Conservation (phyloP, 2,797 vertebrate species). For the Thunnus albacares region DNA sequence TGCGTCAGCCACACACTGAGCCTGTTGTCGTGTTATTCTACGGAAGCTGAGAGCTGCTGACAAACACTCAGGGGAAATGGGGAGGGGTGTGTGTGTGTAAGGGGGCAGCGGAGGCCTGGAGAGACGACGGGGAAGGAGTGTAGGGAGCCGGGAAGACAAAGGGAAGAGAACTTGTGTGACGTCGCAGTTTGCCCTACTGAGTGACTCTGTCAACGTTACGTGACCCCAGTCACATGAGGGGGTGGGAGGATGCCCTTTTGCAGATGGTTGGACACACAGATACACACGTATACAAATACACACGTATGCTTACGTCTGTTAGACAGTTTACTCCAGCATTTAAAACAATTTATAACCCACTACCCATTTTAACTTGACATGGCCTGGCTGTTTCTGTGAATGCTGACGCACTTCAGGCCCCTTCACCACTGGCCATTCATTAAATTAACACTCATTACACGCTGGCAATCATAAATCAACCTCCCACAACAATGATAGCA, state of each 20-base stretch:
- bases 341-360: conserved; percentile 78
- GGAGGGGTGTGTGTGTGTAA: conserved; percentile 35
- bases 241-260: conserved; percentile 68
- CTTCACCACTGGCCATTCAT: conserved; percentile 75
- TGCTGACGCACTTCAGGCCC: conserved; percentile 82
- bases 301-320: conserved; percentile 79
- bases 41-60: conserved; percentile 82
- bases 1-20: conserved; percentile 83
- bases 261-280: conserved; percentile 56
- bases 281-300: conserved; percentile 45
- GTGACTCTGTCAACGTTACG: conserved; percentile 72
- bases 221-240: conserved; percentile 69
- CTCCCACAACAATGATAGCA: conserved; percentile 73
- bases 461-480: conserved; percentile 79
- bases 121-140: conserved; percentile 64
- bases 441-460: conserved; percentile 80
- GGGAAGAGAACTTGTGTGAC: conserved; percentile 78
- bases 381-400: conserved; percentile 68
- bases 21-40: conserved; percentile 82
- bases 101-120: conserved; percentile 46
- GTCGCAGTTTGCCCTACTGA: conserved; percentile 71
- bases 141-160: conserved; percentile 80
- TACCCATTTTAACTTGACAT: conserved; percentile 67
- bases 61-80: conserved; percentile 76
- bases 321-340: conserved; percentile 58